phyloP scores from a whole-genome alignment of 2,797 vertebrate species.

The Chloroceryle inda region DNA sequence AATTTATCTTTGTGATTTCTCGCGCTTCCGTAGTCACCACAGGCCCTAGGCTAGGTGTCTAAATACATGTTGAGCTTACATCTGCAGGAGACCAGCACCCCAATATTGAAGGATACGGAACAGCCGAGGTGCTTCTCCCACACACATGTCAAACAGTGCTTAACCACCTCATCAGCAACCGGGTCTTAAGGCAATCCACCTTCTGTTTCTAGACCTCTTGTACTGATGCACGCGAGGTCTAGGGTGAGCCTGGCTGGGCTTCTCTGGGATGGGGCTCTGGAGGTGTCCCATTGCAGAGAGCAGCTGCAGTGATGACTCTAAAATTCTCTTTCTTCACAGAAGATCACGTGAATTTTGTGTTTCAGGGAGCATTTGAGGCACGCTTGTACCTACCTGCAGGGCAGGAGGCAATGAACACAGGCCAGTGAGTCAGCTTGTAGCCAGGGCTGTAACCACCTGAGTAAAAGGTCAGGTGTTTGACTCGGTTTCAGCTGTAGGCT shows the following conservation, averaged over 20 bases:
- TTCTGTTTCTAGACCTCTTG: background rate
- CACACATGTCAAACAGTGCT: background rate
- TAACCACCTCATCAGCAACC: background rate
- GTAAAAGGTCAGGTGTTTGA: background rate
- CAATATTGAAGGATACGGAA: background rate
- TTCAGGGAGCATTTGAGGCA: background rate
- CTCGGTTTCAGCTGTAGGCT: background rate
- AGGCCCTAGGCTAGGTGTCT: slow-evolving; percentile 24
- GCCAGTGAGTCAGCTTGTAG: background rate
- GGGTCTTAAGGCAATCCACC: background rate
- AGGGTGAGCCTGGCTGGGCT: background rate
- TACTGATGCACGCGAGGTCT: background rate
- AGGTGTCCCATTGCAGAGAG: background rate
- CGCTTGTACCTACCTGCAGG: background rate
- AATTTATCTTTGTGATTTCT: background rate
- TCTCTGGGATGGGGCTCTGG: background rate
- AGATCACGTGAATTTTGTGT: fast-evolving
- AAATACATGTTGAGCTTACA: background rate
- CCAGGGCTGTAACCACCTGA: background rate
- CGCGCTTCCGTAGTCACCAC: background rate
- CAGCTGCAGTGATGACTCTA: background rate
- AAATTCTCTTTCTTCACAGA: background rate
- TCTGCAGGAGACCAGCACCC: background rate
- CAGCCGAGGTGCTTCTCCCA: background rate
- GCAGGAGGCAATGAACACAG: background rate